These are phyloP conservation scores for Gandaritis pyraliata DNA, from an alignment of 2,888 invertebrate species.

Conservation along the genomic window DNA sequence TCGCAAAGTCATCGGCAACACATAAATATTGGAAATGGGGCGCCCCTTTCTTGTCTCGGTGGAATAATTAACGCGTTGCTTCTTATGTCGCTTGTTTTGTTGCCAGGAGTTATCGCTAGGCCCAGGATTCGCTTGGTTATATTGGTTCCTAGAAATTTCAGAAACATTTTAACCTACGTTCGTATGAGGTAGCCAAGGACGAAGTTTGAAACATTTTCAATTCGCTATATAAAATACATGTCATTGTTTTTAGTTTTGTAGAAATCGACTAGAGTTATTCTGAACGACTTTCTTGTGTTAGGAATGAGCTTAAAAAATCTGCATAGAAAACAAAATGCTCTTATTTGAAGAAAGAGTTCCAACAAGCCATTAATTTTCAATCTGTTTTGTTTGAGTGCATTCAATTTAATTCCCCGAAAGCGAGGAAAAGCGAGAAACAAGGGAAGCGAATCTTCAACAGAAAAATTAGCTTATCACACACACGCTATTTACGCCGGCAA, in stretches of 20 bases:
- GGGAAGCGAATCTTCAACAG: conserved; percentile 48
- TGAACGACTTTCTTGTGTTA: no score
- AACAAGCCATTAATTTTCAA: conserved; percentile 17
- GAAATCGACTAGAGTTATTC: no score
- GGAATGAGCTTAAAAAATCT: background rate
- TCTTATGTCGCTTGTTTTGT: conserved; percentile 79
- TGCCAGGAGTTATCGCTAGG: conserved; percentile 70
- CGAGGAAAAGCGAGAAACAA: conserved; percentile 53
- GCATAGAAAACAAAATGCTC: conserved; percentile 1
- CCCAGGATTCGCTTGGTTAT: conserved; percentile 47
- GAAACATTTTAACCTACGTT: background rate
- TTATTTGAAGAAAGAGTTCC: conserved; percentile 1
- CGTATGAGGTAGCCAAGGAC: no score
- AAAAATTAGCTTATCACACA: conserved; percentile 83
- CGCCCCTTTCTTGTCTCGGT: conserved; percentile 82
- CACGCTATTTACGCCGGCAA: conserved; percentile 83
- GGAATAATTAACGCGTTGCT: conserved; percentile 82
- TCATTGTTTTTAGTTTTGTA: no score
- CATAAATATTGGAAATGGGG: conserved; percentile 85
- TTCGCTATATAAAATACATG: no score
- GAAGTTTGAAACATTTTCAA: no score
- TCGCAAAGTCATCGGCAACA: conserved; percentile 84
- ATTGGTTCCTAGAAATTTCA: conserved; percentile 20
- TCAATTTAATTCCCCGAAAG: conserved; percentile 31
- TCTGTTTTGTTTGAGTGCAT: conserved; percentile 23